phyloP scores from a whole-genome alignment of 1,140 invertebrate species.

The Drosophila ogumai region DNA sequence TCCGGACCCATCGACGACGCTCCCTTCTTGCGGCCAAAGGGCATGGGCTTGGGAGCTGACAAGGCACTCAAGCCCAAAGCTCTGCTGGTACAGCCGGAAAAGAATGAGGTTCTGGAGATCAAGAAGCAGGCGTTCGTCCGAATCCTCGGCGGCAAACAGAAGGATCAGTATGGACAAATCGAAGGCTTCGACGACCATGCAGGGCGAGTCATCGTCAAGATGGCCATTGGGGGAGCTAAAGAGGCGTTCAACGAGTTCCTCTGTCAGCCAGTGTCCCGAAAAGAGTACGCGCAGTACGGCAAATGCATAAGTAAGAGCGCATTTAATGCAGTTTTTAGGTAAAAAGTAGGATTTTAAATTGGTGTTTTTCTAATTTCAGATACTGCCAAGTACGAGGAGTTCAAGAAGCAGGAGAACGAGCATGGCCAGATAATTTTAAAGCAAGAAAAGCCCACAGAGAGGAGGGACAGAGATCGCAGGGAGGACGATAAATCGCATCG shows the following conservation, averaged over 20 bases:
- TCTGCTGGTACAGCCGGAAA: slow-evolving; percentile 84
- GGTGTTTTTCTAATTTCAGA: slow-evolving; percentile 85
- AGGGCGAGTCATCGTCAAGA: slow-evolving; percentile 91
- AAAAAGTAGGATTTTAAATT: background rate
- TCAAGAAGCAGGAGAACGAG: slow-evolving; percentile 87
- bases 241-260: slow-evolving; percentile 92
- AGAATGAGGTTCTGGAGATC: slow-evolving; percentile 88
- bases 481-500: slow-evolving; percentile 32
- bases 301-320: slow-evolving; percentile 91
- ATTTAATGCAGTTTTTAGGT: too few species aligned
- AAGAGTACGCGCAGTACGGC: slow-evolving; percentile 92
- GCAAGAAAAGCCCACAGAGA: slow-evolving; percentile 43
- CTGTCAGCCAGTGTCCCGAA: slow-evolving; percentile 90
- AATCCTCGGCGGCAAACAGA: slow-evolving; percentile 90
- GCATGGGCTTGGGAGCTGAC: slow-evolving; percentile 95
- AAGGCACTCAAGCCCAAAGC: slow-evolving; percentile 86
- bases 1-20: slow-evolving; percentile 87
- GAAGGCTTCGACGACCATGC: slow-evolving; percentile 94
- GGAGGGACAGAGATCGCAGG: slow-evolving; percentile 24
- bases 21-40: slow-evolving; percentile 89
- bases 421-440: slow-evolving; percentile 76
- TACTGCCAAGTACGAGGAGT: slow-evolving; percentile 89
- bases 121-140: slow-evolving; percentile 90
- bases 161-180: slow-evolving; percentile 93
- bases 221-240: slow-evolving; percentile 89